Evolutionary conservation across 1,140 invertebrate species (phyloP).

Genomic region (Medauroidea extradentata): DNA sequence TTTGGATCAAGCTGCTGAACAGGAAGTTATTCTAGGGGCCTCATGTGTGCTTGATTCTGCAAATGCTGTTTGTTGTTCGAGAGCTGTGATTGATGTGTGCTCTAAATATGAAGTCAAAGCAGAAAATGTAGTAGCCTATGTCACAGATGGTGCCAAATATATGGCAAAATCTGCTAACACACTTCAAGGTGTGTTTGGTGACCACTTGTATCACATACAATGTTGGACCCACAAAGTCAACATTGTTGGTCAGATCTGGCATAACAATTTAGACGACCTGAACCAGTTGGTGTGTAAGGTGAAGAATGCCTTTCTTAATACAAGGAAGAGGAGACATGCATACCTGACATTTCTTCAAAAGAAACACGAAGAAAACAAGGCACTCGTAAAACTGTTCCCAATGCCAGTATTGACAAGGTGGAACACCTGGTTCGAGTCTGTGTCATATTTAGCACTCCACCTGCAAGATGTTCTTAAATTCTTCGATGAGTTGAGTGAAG

Average conservation of each 20-base stretch:
- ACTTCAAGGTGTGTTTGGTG: background rate
- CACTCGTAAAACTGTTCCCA: background rate
- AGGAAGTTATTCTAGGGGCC: background rate
- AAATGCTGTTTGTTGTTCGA: background rate
- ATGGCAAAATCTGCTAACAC: background rate
- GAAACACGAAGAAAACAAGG: background rate
- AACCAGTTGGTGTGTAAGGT: background rate
- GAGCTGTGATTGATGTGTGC: background rate
- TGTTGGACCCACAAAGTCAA: conserved; percentile 1
- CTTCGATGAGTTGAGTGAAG: background rate
- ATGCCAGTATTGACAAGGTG: background rate
- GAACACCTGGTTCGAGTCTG: background rate
- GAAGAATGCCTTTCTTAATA: background rate
- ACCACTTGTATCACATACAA: background rate
- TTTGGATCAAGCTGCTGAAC: background rate
- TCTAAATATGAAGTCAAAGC: background rate
- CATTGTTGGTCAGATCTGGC: background rate
- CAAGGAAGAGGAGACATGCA: background rate
- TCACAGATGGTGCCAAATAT: background rate
- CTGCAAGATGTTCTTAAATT: background rate
- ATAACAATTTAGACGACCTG: background rate
- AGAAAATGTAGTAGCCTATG: background rate
- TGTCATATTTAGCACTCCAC: background rate
- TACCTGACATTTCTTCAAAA: background rate
- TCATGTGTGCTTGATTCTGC: background rate